Evolutionary conservation across 1,140 invertebrate species (phyloP).

Genomic region (Anastrepha obliqua): DNA sequence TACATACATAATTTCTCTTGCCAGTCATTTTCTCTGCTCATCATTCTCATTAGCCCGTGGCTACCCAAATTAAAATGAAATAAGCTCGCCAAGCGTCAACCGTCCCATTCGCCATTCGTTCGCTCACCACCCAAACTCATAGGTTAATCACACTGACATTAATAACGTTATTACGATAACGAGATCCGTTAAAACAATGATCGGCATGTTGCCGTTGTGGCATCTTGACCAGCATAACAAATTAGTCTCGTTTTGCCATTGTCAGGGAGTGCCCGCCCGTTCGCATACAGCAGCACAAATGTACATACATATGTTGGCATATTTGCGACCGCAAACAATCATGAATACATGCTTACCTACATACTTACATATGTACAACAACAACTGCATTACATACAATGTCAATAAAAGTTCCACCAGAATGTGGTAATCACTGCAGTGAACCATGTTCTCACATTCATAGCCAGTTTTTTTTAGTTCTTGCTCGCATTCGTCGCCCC

Average conservation of each 20-base stretch:
- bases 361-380: not conserved
- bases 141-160: slow-evolving; percentile 46
- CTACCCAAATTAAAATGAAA: not conserved
- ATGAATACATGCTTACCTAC: not conserved
- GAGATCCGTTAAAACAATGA: slow-evolving; percentile 48
- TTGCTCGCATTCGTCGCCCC: not conserved
- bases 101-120: too few species aligned
- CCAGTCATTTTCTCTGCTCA: not conserved
- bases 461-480: not conserved
- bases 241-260: not conserved
- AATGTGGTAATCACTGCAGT: slow-evolving; percentile 10
- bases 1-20: too few species aligned
- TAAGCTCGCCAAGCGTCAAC: not conserved
- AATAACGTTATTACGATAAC: slow-evolving; percentile 38
- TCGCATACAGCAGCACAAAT: not conserved
- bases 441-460: slow-evolving; percentile 44
- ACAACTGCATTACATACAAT: not conserved
- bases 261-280: not conserved
- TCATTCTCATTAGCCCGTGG: not conserved
- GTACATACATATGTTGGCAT: not conserved
- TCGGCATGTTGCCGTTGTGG: slow-evolving; percentile 42
- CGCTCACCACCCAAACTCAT: not conserved
- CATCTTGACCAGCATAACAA: slow-evolving; percentile 46
- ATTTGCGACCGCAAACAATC: not conserved
- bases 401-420: not conserved